Evolutionary conservation across 2,888 invertebrate species (phyloP), one percentile per base, ranked within the genome.

Genomic region (Scaptomyza caliginosa): DNA sequence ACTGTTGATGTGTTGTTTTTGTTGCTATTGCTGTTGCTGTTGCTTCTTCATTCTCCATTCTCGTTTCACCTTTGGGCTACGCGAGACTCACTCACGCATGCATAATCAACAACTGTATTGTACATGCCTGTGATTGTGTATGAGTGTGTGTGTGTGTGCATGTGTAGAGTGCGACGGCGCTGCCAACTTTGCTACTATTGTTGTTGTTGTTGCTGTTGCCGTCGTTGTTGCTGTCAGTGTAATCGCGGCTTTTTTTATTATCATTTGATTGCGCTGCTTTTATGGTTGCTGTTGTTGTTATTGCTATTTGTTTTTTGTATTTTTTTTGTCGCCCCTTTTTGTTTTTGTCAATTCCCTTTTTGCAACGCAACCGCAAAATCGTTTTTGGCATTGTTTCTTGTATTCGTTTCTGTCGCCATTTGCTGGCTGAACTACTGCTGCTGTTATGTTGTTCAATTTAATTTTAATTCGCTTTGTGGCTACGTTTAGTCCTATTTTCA

Each of bases 221-320:
- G 6, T 32, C 34, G 55, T 32, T 59, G 40, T 40, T 43, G 60
- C 48, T 71, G 68, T 59, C 67, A 60, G 55, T 67, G 69, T 68
- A 67, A 73, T 79, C 67, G 87, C 79, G 68, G 76, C 78, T 78
- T 74, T 86, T 86, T 87, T 86, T 83, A 83, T 87, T 83, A 83
- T 83, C 83, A 85, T 86, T 87, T 83, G 88, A 86, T 83, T 86
- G 88, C 68, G 74, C 69, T 85, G 75, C 82, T 78, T 85, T 83
- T 77, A 80, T 77, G 72, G 77, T 67, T 74, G 85, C 55, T 49
- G 42, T 50, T 46, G 38, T 36, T 52, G 17, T 52, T 51, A 24
- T 60, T 59, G 32, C 38, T 69, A 38, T 32, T 49, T 19, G 19
- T 16, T 24, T 45, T 30, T 45, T 30, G 26, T 19, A 3, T 30